phyloP scores from a whole-genome alignment of 2,888 invertebrate species.

The Orthonevra nobilis region DNA sequence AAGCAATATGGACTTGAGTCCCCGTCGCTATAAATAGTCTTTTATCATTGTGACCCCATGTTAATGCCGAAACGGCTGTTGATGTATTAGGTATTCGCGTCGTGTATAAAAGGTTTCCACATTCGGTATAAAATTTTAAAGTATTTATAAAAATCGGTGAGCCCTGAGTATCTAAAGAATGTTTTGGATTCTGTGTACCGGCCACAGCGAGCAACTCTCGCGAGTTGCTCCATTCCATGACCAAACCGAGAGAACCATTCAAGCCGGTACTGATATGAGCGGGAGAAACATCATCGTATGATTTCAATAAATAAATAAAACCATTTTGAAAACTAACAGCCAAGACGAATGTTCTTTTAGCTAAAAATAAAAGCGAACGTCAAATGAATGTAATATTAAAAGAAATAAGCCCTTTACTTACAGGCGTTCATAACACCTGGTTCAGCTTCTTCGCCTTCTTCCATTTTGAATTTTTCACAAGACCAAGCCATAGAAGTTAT shows the following conservation, averaged over 20 bases:
- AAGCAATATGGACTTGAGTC: slow-evolving; percentile 94
- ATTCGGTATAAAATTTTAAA: slow-evolving; percentile 94
- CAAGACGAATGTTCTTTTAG: slow-evolving; percentile 87
- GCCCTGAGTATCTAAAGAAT: slow-evolving; percentile 76
- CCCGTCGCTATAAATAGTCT: slow-evolving; percentile 96
- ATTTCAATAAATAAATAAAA: slow-evolving; percentile 92
- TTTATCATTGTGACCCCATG: slow-evolving; percentile 99
- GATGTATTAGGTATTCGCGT: slow-evolving; percentile 88
- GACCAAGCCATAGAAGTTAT: slow-evolving; percentile 98
- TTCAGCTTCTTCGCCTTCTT: slow-evolving; percentile 91
- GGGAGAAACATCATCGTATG: slow-evolving; percentile 96
- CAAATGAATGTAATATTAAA: neutral
- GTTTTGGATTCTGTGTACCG: slow-evolving; percentile 82
- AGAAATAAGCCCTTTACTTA: slow-evolving; percentile 68
- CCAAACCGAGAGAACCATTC: slow-evolving; percentile 87
- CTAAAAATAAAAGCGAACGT: slow-evolving; percentile 74
- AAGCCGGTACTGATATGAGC: slow-evolving; percentile 90
- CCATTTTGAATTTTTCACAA: slow-evolving; percentile 98
- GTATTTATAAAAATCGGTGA: slow-evolving; percentile 87
- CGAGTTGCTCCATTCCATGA: slow-evolving; percentile 98
- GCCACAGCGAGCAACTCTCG: slow-evolving; percentile 95
- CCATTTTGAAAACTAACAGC: slow-evolving; percentile 95
- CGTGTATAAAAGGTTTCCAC: slow-evolving; percentile 90
- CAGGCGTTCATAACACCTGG: slow-evolving; percentile 82
- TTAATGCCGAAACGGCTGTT: slow-evolving; percentile 92